These are phyloP conservation scores for Calycopis cecrops DNA, from an alignment of 1,140 invertebrate species.

Conservation along the genomic window DNA sequence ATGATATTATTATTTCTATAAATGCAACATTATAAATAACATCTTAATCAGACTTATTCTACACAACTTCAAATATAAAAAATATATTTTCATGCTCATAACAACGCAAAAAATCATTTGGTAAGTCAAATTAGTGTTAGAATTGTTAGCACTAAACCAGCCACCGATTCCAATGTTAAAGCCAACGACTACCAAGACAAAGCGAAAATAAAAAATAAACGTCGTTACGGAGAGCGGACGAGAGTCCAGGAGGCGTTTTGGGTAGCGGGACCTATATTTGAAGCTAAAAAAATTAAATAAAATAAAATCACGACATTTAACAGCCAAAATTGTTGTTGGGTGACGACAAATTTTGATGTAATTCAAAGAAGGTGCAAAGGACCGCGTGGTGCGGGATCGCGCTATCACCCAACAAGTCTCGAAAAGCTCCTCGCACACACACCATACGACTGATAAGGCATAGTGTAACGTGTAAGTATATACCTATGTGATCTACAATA, in stretches of 20 bases:
- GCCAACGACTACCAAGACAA: constrained; percentile 71
- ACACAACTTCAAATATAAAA: constrained; percentile 3
- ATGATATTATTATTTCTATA: too few species aligned
- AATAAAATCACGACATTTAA: constrained; percentile 65
- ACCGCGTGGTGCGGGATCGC: constrained; percentile 44
- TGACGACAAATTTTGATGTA: constrained; percentile 50
- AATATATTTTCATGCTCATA: constrained; percentile 13
- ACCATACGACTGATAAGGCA: constrained; percentile 17
- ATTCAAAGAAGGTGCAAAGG: constrained; percentile 34
- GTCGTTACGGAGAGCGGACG: constrained; percentile 72
- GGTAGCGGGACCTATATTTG: constrained; percentile 38
- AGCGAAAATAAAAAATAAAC: constrained; percentile 67
- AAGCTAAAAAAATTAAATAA: constrained; percentile 60
- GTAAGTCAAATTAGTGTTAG: constrained; percentile 50
- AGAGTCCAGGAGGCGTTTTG: constrained; percentile 66
- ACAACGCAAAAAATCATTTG: constrained; percentile 4
- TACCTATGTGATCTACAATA: too few species aligned
- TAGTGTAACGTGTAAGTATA: too few species aligned
- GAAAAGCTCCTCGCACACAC: constrained; percentile 58
- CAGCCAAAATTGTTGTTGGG: constrained; percentile 63
- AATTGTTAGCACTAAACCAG: constrained; percentile 71
- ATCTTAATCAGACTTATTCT: constrained; percentile 3
- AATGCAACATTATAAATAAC: too few species aligned
- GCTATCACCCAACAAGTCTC: constrained; percentile 59
- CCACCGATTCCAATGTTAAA: constrained; percentile 64